phyloP scores from a whole-genome alignment of 2,797 vertebrate species.

The Typhlichthys eigenmanni region DNA sequence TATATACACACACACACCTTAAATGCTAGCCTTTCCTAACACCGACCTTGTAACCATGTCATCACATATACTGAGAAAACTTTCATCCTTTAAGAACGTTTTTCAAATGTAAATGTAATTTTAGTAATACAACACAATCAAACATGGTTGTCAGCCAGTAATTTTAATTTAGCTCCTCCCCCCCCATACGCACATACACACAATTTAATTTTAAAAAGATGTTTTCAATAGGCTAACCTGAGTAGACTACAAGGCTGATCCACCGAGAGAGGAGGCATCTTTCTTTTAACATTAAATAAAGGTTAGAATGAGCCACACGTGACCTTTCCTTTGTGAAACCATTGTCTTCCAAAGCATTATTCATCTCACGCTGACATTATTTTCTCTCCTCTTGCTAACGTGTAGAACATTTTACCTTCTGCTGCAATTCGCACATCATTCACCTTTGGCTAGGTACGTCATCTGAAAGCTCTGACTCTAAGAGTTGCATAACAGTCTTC shows the following conservation, averaged over 20 bases:
- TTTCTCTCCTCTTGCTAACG: slow-evolving; percentile 40
- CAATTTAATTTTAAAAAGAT: slow-evolving; percentile 68
- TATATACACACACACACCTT: too few relatives aligned
- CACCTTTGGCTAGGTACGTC: slow-evolving; percentile 49
- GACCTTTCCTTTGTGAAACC: slow-evolving; percentile 62
- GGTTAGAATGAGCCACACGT: slow-evolving; percentile 44
- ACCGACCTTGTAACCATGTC: too few relatives aligned
- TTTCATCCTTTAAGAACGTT: too few relatives aligned
- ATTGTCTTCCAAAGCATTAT: slow-evolving; percentile 42
- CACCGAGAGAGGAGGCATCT: slow-evolving; percentile 37
- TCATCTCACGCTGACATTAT: slow-evolving; percentile 49
- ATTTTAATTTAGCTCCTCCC: slow-evolving; percentile 56
- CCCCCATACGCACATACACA: too few relatives aligned
- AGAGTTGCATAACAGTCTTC: slow-evolving; percentile 31
- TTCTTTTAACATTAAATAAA: slow-evolving; percentile 48
- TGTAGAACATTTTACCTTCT: slow-evolving; percentile 26
- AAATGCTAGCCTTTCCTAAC: too few relatives aligned
- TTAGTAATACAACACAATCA: slow-evolving; percentile 3
- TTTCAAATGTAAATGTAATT: too few relatives aligned
- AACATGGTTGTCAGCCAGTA: slow-evolving; percentile 48
- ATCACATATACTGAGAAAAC: too few relatives aligned
- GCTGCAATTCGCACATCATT: slow-evolving; percentile 53
- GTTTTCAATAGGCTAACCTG: slow-evolving; percentile 71
- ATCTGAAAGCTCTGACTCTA: slow-evolving; percentile 56
- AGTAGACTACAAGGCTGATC: slow-evolving; percentile 71